Base-by-base conservation (phyloP, 2,888 invertebrate species). In the Agrilus cyanescens region DNA sequence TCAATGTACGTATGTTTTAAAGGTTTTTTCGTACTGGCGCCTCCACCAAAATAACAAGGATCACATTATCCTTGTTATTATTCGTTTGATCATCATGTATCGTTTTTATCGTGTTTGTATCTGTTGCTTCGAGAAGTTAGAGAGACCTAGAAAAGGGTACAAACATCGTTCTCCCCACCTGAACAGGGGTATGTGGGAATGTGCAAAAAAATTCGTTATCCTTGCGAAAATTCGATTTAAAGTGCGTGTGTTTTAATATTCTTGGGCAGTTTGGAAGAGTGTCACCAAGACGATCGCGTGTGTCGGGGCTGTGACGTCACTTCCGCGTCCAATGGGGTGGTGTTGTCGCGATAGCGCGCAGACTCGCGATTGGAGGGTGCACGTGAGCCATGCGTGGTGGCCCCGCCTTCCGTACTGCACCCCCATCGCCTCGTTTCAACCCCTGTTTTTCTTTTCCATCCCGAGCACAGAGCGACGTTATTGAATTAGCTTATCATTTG, bases 401-500 rank as follows among this genome's bases (percentile, higher is more conserved):
- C 55, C 46, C 54, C 59, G 58, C 62, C 61, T 51, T 43, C 43
- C 44, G 46, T 48, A 50, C 54, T 51, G 57, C 59, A 54, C 56
- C 56, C 58, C 60, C 25, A 25, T 55, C 50, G 53, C 53, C 46
- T 48, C 50, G 53, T 53, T 49, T 53, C 58, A 54, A 54, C 57
- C 57, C 57, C 55, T 41, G 42, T 46, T 46, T 44, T 51, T 51
- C 49, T 46, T 47, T 46, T 68, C 70, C 69, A 69, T 68, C 67
- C 67, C 66, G 49, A 46, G 50, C 57, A 59, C 60, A 53, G 58
- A 49, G 58, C 57, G 67, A 70, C 73, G 76, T 80, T 80, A 80
- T 81, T 80, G 80, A 80, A 80, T 81, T 80, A 76, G 78, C 78
- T 78, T 78, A 81, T 80, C 80, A 81, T 81, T 74, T 72, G 73